Base-by-base conservation (phyloP, 1,140 invertebrate genomes). In the Aphelenchoides besseyi region DNA sequence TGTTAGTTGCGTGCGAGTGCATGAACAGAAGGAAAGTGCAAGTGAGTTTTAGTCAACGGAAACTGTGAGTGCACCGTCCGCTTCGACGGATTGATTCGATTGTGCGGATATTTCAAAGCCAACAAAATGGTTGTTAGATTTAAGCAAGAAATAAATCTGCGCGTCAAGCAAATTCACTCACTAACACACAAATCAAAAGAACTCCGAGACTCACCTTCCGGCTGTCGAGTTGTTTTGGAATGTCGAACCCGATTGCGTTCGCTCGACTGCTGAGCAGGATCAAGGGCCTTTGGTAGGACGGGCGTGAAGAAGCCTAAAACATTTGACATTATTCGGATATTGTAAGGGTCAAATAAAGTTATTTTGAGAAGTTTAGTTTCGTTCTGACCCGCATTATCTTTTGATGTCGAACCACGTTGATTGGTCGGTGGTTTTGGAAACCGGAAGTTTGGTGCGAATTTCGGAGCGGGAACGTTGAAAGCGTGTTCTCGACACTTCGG, bases 401-500 rank as follows among this genome's bases (percentile, higher is more conserved):
- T n/a, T n/a, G n/a, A 3, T n/a, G 62, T 52, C 32, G 3, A 5
- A 8, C 18, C 55, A 5, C 5, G 5, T 5, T 29, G 5, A 8
- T 59, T 5, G 12, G 69, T 18, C 23, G 68, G 18, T 30, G 2
- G 18, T n/a, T 72, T 35, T 18, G 70, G 70, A 28, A 72, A 71
- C 18, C 35, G 9, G 64, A 69, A 69, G 64, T 69, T 69, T 5
- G 67, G 67, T 23, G 67, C 67, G 61, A 69, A 69, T 71, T 69
- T 69, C 8, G 70, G 70, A 2, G 70, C 48, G 33, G 70, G 70
- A 12, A 72, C 67, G 23, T 32, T 12, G 2, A 72, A 54, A 2
- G 37, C 67, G 53, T 72, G 67, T 32, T 72, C 69, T 33, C 32
- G 8, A 35, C 72, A 73, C 23, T 74, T 73, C 18, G 72, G 70